Base-by-base conservation (phyloP, 2,888 invertebrate genomes). In the Hypena proboscidalis region DNA sequence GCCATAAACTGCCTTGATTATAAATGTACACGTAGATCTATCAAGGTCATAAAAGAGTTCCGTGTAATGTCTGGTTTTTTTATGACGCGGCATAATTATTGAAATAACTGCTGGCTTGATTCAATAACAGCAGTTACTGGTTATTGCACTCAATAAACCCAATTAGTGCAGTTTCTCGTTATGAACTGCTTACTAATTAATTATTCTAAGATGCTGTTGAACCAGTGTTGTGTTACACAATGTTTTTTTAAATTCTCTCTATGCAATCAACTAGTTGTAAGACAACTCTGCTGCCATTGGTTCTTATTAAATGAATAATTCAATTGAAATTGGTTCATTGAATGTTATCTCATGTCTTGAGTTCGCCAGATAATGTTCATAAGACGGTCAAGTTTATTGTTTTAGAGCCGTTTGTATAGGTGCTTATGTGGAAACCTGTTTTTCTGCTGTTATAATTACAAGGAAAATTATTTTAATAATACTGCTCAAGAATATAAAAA, bases 1-100 rank as follows among this genome's bases (percentile, higher is more conserved):
- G n/a, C n/a, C n/a, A n/a, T n/a, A n/a, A n/a, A n/a, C n/a, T n/a
- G n/a, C n/a, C n/a, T n/a, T n/a, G n/a, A n/a, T n/a, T n/a, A n/a
- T n/a, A n/a, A n/a, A n/a, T n/a, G n/a, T 58, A 29, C 35, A 43
- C 40, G 26, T 41, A 41, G 20, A 43, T 25, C 19, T 29, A 19
- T 43, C 63, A 63, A 61, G 61, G 63, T 63, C 59, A 49, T 42
- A 41, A 31, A 43, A 55, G 32, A 39, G 32, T 46, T 43, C 23
- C 22, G 38, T 22, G 44, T 48, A 44, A 20, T 49, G 39, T 38
- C 33, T 29, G 8, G 5, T 27, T 23, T 47, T 25, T 45, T 43
- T 56, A 50, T 63, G 63, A 63, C 61, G 63, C 61, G 50, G 32
- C 61, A 44, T 22, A 23, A 21, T 17, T 32, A 22, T 10, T 32